Evolutionary conservation across 2,888 invertebrate genomes (phyloP), one percentile per base, ranked within the genome.

Genomic region (Acanthosepion pharaonis): DNA sequence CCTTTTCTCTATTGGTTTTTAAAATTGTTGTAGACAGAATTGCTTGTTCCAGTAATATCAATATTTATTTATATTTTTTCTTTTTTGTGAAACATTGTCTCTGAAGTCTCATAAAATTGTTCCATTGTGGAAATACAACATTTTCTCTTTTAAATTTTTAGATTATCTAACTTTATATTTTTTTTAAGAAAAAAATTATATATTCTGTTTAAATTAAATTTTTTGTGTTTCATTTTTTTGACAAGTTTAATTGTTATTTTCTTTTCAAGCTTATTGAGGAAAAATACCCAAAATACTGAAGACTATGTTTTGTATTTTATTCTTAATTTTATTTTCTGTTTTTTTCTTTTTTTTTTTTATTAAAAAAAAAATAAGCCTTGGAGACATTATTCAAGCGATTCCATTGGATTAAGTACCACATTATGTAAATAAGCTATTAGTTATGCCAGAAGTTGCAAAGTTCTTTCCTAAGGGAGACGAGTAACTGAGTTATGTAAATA

Each of bases 371-470:
- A 8, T 8, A 78, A 78, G 78, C 78, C 78, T 78, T 78, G 78
- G 78, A 78, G 78, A 78, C 78, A 78, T 78, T 78, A 78, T 78
- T 78, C 78, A 28, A 78, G 9, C n/a, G n/a, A 78, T 78, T 78
- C 78, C 78, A 78, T 78, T 78, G 78, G 78, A 78, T 78, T 78
- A 78, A 78, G 78, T 78, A 78, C 28, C 78, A 78, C 78, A 78
- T 78, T 78, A 78, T 78, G 78, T 78, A 78, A 78, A 78, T 78
- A 6, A n/a, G 78, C 78, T 78, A 78, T 78, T 78, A 78, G 78
- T 78, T 78, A 78, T 78, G 78, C 78, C n/a, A 78, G n/a, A 78
- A 78, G 78, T 78, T 78, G n/a, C 78, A 78, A 78, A 78, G 78
- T 78, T 78, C 78, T 78, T 78, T 78, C 78, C 78, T 78, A 78